Evolutionary conservation across 2,797 vertebrate species (phyloP).

Genomic region (Sarcoramphus papa): DNA sequence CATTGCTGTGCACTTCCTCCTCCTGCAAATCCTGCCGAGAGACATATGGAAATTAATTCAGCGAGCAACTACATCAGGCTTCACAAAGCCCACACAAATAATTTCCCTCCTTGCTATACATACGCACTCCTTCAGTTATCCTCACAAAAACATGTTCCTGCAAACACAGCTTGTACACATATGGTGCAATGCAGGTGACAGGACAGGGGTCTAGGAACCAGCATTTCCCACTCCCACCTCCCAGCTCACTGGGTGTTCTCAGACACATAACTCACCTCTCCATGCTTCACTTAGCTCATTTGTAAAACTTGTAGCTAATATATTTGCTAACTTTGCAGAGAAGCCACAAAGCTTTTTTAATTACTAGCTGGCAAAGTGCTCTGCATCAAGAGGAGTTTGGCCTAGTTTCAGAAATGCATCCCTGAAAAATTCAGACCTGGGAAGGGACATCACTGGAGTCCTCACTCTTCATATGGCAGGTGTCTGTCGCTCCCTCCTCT

Average conservation of each 20-base stretch:
- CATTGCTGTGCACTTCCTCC: slow-evolving; percentile 61
- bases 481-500: slow-evolving; percentile 13
- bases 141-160: background rate
- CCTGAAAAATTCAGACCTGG: background rate
- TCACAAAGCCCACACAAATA: background rate
- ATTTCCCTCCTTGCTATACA: background rate
- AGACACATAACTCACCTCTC: background rate
- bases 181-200: background rate
- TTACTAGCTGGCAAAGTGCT: background rate
- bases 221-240: background rate
- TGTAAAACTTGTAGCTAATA: background rate
- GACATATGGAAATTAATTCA: background rate
- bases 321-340: background rate
- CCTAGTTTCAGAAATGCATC: background rate
- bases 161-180: background rate
- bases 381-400: background rate
- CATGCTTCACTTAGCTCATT: background rate
- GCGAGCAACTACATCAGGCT: background rate
- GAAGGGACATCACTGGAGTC: background rate
- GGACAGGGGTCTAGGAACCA: background rate
- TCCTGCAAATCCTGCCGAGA: slow-evolving; percentile 70
- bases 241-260: background rate
- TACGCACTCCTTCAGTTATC: background rate
- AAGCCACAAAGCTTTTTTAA: background rate
- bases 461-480: background rate